Conservation (phyloP, 2,113 vertebrate species). For the Ochotona princeps region DNA sequence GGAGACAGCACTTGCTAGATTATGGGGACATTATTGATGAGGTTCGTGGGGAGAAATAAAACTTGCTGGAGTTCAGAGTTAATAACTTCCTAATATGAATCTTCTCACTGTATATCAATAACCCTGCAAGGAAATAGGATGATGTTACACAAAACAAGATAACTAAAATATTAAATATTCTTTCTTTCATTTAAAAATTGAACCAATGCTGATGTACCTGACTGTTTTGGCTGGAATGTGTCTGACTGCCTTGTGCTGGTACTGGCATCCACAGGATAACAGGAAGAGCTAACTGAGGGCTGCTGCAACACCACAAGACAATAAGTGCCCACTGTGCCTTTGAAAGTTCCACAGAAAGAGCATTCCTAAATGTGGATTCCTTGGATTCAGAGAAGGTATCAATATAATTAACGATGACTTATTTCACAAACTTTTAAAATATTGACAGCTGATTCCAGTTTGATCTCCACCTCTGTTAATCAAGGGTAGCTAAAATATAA, state of each 20-base stretch:
- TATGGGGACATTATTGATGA: not conserved
- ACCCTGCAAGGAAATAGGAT: not conserved
- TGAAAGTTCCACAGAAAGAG: not conserved
- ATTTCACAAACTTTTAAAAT: slow-evolving; percentile 31
- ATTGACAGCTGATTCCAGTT: not conserved
- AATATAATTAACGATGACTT: not conserved
- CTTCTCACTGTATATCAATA: not conserved
- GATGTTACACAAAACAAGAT: slow-evolving; percentile 8
- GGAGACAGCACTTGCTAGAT: not conserved
- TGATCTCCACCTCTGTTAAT: not conserved
- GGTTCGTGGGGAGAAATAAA: slow-evolving; percentile 30
- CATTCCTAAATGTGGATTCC: not conserved
- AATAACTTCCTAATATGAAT: slow-evolving; percentile 20
- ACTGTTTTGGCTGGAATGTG: not conserved
- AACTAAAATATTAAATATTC: slow-evolving; percentile 56
- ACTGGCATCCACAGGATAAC: not conserved
- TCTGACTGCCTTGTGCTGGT: not conserved
- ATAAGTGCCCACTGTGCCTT: not conserved
- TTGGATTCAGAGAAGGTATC: not conserved
- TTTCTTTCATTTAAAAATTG: slow-evolving; percentile 63
- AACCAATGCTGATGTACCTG: not conserved
- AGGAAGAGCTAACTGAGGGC: not conserved
- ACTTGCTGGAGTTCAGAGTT: slow-evolving; percentile 9
- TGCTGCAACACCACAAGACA: not conserved
- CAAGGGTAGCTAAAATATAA: not conserved